Evolutionary conservation across 2,113 vertebrate species (phyloP), one percentile per base, ranked within the genome.

Genomic region (Zeus faber): DNA sequence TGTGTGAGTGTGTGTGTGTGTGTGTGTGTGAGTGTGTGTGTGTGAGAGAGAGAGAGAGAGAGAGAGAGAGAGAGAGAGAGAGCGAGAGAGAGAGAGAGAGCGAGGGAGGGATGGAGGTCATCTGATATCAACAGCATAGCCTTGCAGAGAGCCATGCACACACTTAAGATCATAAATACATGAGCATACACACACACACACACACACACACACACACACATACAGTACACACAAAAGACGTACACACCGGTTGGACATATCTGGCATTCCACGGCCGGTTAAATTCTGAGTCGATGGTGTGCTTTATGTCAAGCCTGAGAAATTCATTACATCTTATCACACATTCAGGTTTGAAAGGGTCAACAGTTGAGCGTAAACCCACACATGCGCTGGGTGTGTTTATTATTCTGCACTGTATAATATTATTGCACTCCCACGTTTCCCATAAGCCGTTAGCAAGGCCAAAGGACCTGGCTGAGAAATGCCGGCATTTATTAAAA

Each of bases 301-400:
- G 76, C 66, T 81, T 84, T 67, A 74, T 80, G 79, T 82, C 73
- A 70, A 13, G 39, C 62, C 62, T 49, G 39, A 70, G 67, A 82
- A 82, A 81, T 82, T 68, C 73, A 82, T 79, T 80, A 67, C 49
- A 17, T 76, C 71, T 81, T 69, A 76, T 82, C 69, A 70, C 75
- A 82, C 68, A 20, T 78, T 75, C 52, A 62, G 76, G 80, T 81
- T 83, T 65, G 40, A 6, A 67, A n/a, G n/a, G 80, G 79, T 78
- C 76, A 76, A 54, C 0, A 13, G 52, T 35, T 3, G 45, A 54
- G 47, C 48, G 14, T 21, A 65, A 60, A 69, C 40, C 61, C 64
- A 66, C 56, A 76, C 64, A 67, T 58, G 62, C 44, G 60, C 54
- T 64, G 69, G 21, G 65, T 24, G 22, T 73, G 74, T 81, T 74